Base-by-base conservation (phyloP, 2,113 vertebrate species). In the Leucoraja erinaceus region DNA sequence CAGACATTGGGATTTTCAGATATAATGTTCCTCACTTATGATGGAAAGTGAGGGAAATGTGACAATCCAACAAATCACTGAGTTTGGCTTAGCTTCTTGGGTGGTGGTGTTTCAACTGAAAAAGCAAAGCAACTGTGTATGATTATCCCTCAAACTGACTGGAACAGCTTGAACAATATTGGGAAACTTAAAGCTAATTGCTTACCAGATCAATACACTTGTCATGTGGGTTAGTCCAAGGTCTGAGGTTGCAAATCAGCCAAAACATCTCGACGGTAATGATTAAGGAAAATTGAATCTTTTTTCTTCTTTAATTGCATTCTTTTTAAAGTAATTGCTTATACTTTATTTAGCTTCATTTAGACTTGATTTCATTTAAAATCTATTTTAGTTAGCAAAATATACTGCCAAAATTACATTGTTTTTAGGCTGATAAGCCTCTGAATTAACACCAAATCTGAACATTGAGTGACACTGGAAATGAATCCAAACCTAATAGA, bases 81-180 rank as follows among this genome's bases (percentile, higher is more conserved):
- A 18, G 4, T 90, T 68, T 33, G 14, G 5, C 33, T 68, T 33
- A 90, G 84, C 31, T 90, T 90, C 16, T 88, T 63, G 47, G 54
- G 54, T 54, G 38, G 79, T 59, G 59, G 14, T 88, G n/a, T 11
- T 68, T 68, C 20, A 33, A 68, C 54, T 88, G 63, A 66, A n/a
- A 88, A 88, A 61, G 9, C 25, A 86, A 14, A 63, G 84, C n/a
- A 61, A 66, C 18, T 88, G 31, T 0, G n/a, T 68, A 33, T 68
- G 33, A 90, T 90, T 90, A 66, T 90, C 86, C 31, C n/a, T 68
- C 56, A 68, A 90, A 90, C 18, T 63, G 28, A 38, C 56, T 33
- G 14, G 59, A 88, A 88, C n/a, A 88, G 61, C 86, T 90, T 68
- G 59, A 88, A 16, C 31, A 38, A 90, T 68, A 90, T 90, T 63